Base-by-base conservation (phyloP, 2,888 invertebrate genomes). In the Beris morrisii region DNA sequence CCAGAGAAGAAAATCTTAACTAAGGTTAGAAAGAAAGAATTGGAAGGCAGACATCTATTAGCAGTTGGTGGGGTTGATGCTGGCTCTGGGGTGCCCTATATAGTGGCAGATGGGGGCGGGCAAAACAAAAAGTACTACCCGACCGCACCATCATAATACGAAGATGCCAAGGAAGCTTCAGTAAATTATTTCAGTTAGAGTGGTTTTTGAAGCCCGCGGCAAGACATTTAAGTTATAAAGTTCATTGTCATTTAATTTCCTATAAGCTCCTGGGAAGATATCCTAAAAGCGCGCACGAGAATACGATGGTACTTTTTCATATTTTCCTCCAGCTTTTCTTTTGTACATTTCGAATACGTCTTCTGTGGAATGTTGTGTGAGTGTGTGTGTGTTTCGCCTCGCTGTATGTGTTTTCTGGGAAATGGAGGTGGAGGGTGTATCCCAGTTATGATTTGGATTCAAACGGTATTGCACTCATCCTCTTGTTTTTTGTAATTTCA, bases 181-280 rank as follows among this genome's bases (percentile, higher is more conserved):
- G 66, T 59, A 61, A 55, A 66, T 63, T 63, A 66, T 66, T 61
- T 66, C 54, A 66, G 56, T 53, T 56, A 54, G 63, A 61, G 46
- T 66, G 66, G 66, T 58, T 66, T 66, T 56, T 56, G 32, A 53
- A 48, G 55, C 61, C 63, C 15, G 31, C 59, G 63, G 66, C 48
- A 59, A 54, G 55, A 63, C 63, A 66, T 66, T 66, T 55, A 53
- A 66, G 50, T 66, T 66, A 50, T 13, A 66, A 66, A 66, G 58
- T 66, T 66, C 63, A 38, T 54, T 66, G 66, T 66, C 61, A 66
- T 63, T 66, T 66, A 66, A 66, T 63, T 66, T 66, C 55, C 56
- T 64, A 54, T 44, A 45, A 52, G 32, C 61, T 52, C 15, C 43
- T 43, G 43, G 52, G 32, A 28, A 61, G 38, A 38, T 38, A 9